phyloP scores from a whole-genome alignment of 2,113 vertebrate species.

The Caretta caretta region DNA sequence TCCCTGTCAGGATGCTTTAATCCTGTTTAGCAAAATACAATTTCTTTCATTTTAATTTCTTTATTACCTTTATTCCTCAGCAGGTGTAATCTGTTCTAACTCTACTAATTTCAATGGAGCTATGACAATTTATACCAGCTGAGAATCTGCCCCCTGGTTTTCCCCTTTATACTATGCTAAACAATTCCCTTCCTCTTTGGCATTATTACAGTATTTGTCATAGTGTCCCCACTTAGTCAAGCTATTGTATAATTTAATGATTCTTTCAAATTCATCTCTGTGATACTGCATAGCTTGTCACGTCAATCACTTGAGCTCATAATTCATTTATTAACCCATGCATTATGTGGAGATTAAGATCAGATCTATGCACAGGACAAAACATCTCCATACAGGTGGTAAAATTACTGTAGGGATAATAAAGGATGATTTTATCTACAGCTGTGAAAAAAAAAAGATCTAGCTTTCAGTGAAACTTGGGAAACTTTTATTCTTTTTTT shows the following conservation, averaged over 20 bases:
- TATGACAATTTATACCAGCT: not conserved
- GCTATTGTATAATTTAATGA: conserved; percentile 43
- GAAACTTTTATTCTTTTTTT: conserved; percentile 8
- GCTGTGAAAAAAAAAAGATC: not conserved
- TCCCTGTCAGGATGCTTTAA: conserved; percentile 17
- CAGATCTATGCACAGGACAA: conserved; percentile 22
- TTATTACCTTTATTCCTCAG: no score
- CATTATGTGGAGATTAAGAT: conserved; percentile 48
- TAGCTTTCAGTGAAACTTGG: not conserved
- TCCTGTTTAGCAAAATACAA: conserved; percentile 40
- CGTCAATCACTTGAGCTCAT: conserved; percentile 60
- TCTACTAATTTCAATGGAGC: conserved; percentile 46
- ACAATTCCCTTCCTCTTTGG: conserved; percentile 1
- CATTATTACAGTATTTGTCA: conserved; percentile 30
- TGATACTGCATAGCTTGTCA: not conserved
- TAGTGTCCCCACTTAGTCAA: not conserved
- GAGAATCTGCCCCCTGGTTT: conserved; percentile 14
- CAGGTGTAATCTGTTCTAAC: not conserved
- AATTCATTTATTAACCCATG: conserved; percentile 51
- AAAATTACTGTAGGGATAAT: not conserved
- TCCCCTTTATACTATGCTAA: conserved; percentile 5
- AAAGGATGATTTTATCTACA: not conserved
- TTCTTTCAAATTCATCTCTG: not conserved
- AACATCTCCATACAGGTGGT: not conserved
- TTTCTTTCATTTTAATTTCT: not conserved